These are phyloP conservation scores for Diachasma alloeum DNA, from an alignment of 1,140 invertebrate species.

Conservation along the genomic window DNA sequence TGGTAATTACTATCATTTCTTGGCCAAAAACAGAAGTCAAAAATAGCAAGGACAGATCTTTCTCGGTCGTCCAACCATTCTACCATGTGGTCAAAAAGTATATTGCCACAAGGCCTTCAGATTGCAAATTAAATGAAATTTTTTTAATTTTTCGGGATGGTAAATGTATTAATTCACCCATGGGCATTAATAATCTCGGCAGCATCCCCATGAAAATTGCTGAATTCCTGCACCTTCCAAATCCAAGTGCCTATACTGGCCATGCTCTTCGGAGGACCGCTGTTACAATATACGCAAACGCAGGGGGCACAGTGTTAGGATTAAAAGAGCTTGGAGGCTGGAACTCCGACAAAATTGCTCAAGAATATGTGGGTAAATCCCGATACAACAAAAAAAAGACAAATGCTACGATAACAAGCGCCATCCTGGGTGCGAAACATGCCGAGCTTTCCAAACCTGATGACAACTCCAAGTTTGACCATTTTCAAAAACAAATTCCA, in stretches of 20 bases:
- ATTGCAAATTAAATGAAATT: not conserved
- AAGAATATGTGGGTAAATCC: not conserved
- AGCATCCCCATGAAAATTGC: conserved; percentile 12
- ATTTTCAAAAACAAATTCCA: no score
- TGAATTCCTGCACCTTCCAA: not conserved
- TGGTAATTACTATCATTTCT: not conserved
- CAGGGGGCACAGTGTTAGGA: not conserved
- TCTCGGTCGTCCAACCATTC: not conserved
- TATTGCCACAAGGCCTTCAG: not conserved
- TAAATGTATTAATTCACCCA: conserved; percentile 14
- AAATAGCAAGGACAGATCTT: not conserved
- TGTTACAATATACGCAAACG: not conserved
- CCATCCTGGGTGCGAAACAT: no score
- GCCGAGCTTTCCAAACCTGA: no score
- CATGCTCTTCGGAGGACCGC: conserved; percentile 18
- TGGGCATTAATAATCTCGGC: conserved; percentile 14
- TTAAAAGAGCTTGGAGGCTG: not conserved
- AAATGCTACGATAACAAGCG: no score
- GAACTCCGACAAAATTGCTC: not conserved
- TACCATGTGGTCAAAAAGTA: conserved; percentile 11
- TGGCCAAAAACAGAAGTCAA: not conserved
- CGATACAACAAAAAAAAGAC: not conserved
- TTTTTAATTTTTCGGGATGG: conserved; percentile 21
- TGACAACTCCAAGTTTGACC: no score
- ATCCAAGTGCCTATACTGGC: conserved; percentile 12